These are phyloP conservation scores for Saguinus midas DNA, from an alignment of 2,113 vertebrate genomes.

Conservation along the genomic window DNA sequence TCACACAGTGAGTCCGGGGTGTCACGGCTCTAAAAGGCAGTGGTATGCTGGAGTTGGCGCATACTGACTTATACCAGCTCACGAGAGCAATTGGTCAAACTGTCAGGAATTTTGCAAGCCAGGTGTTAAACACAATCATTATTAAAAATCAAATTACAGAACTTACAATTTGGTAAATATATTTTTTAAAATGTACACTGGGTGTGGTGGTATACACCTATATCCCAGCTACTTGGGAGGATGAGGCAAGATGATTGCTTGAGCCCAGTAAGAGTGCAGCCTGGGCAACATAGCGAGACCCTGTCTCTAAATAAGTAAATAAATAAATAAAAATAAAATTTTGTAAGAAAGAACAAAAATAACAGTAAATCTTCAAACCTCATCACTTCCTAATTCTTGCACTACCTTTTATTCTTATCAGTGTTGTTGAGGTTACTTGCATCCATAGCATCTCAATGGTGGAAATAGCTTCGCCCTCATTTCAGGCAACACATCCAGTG, in stretches of 20 bases:
- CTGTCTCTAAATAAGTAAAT: background rate
- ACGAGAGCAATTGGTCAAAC: background rate
- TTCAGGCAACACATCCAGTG: background rate
- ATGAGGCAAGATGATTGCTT: background rate
- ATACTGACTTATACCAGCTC: background rate
- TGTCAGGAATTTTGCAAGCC: background rate
- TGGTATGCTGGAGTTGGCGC: background rate
- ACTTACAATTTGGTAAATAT: background rate
- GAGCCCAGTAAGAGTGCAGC: background rate
- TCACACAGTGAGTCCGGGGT: background rate
- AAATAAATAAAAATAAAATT: too few species aligned
- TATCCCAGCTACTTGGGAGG: background rate
- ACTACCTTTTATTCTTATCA: background rate
- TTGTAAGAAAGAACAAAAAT: background rate
- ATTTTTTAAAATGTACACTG: background rate
- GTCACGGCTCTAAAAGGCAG: background rate
- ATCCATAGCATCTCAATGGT: background rate
- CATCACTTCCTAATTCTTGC: background rate
- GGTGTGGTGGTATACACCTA: background rate
- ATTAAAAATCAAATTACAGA: slow-evolving; percentile 10
- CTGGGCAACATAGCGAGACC: background rate
- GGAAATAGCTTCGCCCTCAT: background rate
- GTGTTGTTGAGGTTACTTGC: background rate
- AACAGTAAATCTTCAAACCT: background rate
- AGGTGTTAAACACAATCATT: background rate